Evolutionary conservation across 2,888 invertebrate species (phyloP).

Genomic region (Boloria euphrosyne): DNA sequence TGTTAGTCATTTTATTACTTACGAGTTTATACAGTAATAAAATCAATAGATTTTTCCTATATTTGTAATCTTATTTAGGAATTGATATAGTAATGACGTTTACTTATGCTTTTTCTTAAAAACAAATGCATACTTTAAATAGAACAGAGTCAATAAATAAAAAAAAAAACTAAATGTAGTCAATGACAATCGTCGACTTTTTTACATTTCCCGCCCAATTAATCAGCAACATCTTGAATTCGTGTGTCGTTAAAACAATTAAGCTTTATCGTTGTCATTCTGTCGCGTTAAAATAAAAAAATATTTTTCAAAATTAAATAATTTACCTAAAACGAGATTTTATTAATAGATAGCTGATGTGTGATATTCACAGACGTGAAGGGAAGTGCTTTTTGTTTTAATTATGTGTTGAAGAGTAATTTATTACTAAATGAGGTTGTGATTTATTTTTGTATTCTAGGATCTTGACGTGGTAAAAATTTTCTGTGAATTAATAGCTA

Average conservation of each 20-base stretch:
- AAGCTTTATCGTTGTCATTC: conserved; percentile 66
- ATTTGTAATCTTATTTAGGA: background rate
- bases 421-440: background rate
- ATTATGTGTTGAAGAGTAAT: conserved; percentile 9
- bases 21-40: conserved; percentile 5
- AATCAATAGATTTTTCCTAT: conserved; percentile 4
- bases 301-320: conserved; percentile 40
- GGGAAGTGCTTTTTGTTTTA: conserved; percentile 27
- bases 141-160: background rate
- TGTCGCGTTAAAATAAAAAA: conserved; percentile 55
- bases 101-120: no score
- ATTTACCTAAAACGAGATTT: conserved; percentile 36
- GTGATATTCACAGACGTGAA: conserved; percentile 25
- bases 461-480: background rate
- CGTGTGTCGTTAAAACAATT: conserved; percentile 78
- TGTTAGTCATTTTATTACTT: conserved; percentile 11
- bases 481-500: no score
- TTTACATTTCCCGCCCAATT: conserved; percentile 63
- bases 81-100: no score
- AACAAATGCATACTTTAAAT: background rate
- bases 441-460: background rate
- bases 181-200: conserved; percentile 47
- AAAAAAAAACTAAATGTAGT: conserved; percentile 10
- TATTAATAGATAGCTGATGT: conserved; percentile 38
- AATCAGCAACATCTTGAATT: conserved; percentile 61